Evolutionary conservation across 2,888 invertebrate species (phyloP).

Genomic region (Sympetrum striolatum): DNA sequence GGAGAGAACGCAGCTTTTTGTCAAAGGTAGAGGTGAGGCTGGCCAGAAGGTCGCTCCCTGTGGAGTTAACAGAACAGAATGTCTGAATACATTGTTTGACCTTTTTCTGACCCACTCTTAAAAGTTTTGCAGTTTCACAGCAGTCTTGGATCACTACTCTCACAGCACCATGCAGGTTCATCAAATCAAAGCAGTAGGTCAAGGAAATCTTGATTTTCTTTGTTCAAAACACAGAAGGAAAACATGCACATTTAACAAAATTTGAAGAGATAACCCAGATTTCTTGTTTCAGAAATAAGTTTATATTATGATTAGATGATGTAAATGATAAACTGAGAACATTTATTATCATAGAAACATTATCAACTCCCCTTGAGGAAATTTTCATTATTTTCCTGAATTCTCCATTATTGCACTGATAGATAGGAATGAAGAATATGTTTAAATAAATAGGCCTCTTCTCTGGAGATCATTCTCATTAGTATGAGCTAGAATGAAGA

Average conservation of each 20-base stretch:
- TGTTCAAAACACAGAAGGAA: background rate
- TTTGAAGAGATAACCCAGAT: background rate
- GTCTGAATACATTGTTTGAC: background rate
- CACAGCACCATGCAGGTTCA: conserved; percentile 22
- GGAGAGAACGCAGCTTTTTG: conserved; percentile 77
- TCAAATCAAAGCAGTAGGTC: conserved; percentile 1
- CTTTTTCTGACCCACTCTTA: background rate
- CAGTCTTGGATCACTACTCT: conserved; percentile 31
- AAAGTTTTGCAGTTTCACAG: background rate
- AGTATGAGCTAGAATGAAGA: too few relatives aligned
- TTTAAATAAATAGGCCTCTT: background rate
- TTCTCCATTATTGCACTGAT: background rate
- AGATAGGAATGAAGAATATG: background rate
- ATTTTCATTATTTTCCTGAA: background rate
- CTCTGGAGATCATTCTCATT: too few relatives aligned
- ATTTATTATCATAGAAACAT: background rate
- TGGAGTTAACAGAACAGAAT: conserved; percentile 7
- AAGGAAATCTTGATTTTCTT: background rate
- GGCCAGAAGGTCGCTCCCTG: conserved; percentile 84
- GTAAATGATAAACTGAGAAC: background rate
- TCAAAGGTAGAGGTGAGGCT: conserved; percentile 86
- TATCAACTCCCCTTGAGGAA: background rate
- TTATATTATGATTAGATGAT: background rate
- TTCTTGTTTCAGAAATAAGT: background rate
- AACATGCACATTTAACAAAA: background rate